phyloP scores from a whole-genome alignment of 2,888 invertebrate genomes.

The Xylota segnis region DNA sequence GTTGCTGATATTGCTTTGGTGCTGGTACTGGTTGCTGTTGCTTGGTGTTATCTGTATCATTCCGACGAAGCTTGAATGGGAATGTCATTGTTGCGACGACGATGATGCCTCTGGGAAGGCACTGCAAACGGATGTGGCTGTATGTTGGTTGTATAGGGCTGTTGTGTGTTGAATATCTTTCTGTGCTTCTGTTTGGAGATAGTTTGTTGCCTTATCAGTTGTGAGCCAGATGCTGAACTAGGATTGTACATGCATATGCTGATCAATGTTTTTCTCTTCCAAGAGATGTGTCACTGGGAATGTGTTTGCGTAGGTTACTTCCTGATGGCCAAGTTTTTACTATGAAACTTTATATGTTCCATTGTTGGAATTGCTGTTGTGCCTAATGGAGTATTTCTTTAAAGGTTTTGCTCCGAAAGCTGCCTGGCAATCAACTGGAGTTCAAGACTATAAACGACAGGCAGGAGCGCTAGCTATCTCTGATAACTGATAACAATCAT shows the following conservation, averaged over 20 bases:
- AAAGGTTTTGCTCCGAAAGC: no score
- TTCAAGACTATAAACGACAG: no score
- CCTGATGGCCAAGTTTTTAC: conserved; percentile 43
- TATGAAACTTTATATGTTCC: conserved; percentile 27
- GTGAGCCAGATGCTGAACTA: conserved; percentile 67
- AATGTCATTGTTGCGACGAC: conserved; percentile 68
- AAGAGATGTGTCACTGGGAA: conserved; percentile 21
- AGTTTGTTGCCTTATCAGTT: conserved; percentile 69
- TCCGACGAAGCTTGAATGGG: conserved; percentile 70
- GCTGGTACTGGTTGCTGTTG: conserved; percentile 61
- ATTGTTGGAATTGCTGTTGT: not conserved
- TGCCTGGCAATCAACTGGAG: no score
- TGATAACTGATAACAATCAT: no score
- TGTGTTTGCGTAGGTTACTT: conserved; percentile 17
- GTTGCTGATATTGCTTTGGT: conserved; percentile 69
- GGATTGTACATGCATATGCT: conserved; percentile 53
- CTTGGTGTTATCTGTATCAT: conserved; percentile 73
- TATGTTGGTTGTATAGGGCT: conserved; percentile 8
- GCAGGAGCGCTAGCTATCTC: no score
- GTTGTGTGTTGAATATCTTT: conserved; percentile 37
- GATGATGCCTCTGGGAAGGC: conserved; percentile 71
- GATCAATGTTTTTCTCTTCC: conserved; percentile 50
- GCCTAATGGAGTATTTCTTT: no score
- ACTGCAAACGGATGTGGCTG: conserved; percentile 69
- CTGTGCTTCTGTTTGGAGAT: conserved; percentile 36